These are phyloP conservation scores for Trichomycterus rosablanca DNA, from an alignment of 2,113 vertebrate genomes.

Conservation along the genomic window DNA sequence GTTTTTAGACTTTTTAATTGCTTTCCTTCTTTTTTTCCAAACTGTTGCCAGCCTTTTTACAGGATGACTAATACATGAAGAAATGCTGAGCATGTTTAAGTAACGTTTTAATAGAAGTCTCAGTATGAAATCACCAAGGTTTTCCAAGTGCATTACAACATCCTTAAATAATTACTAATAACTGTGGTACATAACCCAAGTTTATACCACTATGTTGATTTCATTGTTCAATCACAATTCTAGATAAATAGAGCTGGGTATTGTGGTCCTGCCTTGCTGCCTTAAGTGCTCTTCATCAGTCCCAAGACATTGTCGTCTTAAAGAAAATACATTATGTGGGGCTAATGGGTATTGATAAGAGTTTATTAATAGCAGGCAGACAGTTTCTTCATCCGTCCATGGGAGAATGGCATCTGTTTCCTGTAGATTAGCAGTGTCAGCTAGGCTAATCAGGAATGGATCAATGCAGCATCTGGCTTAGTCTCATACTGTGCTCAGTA, in stretches of 20 bases:
- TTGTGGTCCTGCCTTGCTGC: neutral
- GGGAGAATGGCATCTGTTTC: conserved; percentile 1
- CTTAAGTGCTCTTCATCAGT: neutral
- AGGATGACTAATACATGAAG: no score
- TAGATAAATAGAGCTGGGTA: neutral
- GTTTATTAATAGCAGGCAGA: neutral
- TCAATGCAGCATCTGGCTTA: neutral
- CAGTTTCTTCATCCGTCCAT: no score
- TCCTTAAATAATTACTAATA: neutral
- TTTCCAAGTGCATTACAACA: conserved; percentile 18
- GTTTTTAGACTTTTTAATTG: no score
- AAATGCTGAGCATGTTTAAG: no score
- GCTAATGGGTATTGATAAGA: neutral
- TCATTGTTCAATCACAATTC: conserved; percentile 1
- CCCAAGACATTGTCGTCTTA: neutral
- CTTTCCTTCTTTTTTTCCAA: no score
- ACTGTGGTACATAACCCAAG: neutral
- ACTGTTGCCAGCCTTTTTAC: no score
- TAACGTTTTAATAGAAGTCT: no score
- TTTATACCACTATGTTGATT: neutral
- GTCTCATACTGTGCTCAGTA: no score
- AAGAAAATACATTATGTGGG: neutral
- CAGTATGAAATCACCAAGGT: conserved; percentile 9
- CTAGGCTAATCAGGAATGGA: neutral
- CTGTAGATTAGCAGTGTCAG: neutral